phyloP scores from a whole-genome alignment of 2,888 invertebrate genomes.

The Tinea trinotella region DNA sequence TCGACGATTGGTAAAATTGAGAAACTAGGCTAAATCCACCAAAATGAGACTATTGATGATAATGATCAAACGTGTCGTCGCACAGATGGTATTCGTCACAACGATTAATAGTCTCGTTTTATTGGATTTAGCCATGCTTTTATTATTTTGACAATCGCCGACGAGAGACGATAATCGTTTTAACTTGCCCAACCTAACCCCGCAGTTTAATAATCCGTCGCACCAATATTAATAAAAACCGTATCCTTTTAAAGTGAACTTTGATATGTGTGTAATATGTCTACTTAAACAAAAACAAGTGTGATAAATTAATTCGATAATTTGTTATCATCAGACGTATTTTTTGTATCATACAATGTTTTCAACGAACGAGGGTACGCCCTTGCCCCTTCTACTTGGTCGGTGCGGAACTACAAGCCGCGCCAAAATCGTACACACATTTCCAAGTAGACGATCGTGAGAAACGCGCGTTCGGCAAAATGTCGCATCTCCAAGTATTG shows the following conservation, averaged over 20 bases:
- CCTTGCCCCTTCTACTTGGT: conserved; percentile 44
- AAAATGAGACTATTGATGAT: no score
- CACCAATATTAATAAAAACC: no score
- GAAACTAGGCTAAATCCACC: no score
- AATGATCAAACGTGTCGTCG: no score
- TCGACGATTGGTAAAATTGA: no score
- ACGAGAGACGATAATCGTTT: no score
- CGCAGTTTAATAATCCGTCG: no score
- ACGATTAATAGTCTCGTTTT: no score
- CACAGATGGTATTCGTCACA: no score
- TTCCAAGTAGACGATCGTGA: neutral
- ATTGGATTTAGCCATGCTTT: no score
- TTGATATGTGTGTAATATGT: conserved; percentile 10
- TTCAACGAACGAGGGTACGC: conserved; percentile 39
- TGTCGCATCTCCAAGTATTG: conserved; percentile 62
- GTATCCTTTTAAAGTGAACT: conserved; percentile 4
- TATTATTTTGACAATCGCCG: no score
- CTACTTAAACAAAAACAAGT: conserved; percentile 1
- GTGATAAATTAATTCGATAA: conserved; percentile 1
- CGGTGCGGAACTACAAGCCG: conserved; percentile 27
- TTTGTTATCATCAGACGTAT: neutral
- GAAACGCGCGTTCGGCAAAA: conserved; percentile 41
- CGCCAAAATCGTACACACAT: conserved; percentile 40
- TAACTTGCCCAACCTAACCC: no score
- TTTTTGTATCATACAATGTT: neutral